Evolutionary conservation across 2,888 invertebrate genomes (phyloP).

Genomic region (Leucophora obtusa): DNA sequence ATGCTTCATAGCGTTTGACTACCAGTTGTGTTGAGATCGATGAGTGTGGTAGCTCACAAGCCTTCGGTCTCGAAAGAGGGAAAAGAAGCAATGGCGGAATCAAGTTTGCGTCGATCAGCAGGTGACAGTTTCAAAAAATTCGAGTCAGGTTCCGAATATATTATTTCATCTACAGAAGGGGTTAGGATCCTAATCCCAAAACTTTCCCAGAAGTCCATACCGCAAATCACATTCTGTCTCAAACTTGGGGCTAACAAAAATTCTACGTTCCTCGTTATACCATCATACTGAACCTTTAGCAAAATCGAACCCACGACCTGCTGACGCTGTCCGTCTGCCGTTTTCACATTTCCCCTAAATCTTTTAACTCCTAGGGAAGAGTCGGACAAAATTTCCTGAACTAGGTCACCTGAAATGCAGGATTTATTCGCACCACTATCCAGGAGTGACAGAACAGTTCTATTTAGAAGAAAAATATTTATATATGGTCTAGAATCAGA

Average conservation of each 20-base stretch:
- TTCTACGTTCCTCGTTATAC: not conserved
- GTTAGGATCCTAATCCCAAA: not conserved
- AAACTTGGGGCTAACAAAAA: slow-evolving; percentile 2
- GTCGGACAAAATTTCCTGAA: not conserved
- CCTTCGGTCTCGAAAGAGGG: slow-evolving; percentile 37
- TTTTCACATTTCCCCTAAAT: slow-evolving; percentile 9
- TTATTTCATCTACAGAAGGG: not conserved
- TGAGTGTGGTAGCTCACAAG: slow-evolving; percentile 20
- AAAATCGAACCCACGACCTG: slow-evolving; percentile 2
- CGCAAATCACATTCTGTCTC: slow-evolving; percentile 9
- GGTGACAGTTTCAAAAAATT: not conserved
- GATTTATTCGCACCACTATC: slow-evolving; percentile 21
- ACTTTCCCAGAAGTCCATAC: slow-evolving; percentile 11
- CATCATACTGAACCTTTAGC: not conserved
- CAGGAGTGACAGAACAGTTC: not conserved
- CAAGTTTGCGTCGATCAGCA: too few relatives aligned
- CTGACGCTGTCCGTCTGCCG: slow-evolving; percentile 1
- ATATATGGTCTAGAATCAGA: not conserved
- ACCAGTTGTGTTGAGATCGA: slow-evolving; percentile 7
- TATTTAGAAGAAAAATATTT: not conserved
- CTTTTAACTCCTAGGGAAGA: not conserved
- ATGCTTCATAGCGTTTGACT: too few relatives aligned
- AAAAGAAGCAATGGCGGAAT: not conserved
- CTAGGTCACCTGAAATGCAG: not conserved
- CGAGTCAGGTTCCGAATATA: not conserved